Evolutionary conservation across 2,888 invertebrate genomes (phyloP), one percentile per base, ranked within the genome.

Genomic region (Drosophila phalerata): DNA sequence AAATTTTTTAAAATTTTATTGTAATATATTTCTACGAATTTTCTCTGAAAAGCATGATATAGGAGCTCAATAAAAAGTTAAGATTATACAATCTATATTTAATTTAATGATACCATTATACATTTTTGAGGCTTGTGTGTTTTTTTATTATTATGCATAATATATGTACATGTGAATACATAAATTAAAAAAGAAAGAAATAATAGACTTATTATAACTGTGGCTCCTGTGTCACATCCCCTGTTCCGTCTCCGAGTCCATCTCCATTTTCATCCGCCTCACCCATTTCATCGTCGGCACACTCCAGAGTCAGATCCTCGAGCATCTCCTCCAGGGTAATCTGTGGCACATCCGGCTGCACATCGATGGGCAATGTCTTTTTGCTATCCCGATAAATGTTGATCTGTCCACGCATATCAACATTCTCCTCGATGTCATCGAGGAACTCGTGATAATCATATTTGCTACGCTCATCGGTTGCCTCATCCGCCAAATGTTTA

Each of bases 401-500:
- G 53, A 99, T 95, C 91, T 98, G 96, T 91, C 97, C 97, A 62
- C 99, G 94, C 89, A 97, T 94, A 13, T 95, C 95, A 4, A 96
- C 96, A 93, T 99, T 98, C 92, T 99, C 99, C 92, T 99, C 99
- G 75, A 99, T 93, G 91, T 99, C 99, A 85, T 99, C 98, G 93
- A 99, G 93, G 93, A 99, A 99, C 82, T 98, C 98, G 84, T 96
- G 95, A 93, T 97, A 99, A 86, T 99, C 98, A 85, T 94, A 94
- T 77, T 94, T 94, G 56, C 94, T 95, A 30, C 95, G 95, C 88
- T 95, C 94, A 66, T 94, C 94, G 1, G 94, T 94, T 5, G 94
- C 94, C 57, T 96, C 96, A 8, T 95, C 95, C 0, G 95, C 95
- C 92, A 99, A 94, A 92, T 97, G 97, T 88, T 97, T 96, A 38